Evolutionary conservation across 2,888 invertebrate species (phyloP).

Genomic region (Thalpophila matura): DNA sequence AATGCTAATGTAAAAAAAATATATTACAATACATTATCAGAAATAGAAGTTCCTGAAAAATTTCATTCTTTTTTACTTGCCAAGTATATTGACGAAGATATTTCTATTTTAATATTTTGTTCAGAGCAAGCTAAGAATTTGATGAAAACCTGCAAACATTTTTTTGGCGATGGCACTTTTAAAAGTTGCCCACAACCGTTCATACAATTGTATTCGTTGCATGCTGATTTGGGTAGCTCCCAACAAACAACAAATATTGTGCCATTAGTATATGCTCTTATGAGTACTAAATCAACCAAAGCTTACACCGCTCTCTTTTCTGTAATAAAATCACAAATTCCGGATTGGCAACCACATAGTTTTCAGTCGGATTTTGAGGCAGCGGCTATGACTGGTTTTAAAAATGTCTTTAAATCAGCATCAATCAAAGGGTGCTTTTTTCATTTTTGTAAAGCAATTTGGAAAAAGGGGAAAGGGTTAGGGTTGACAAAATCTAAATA

Average conservation of each 20-base stretch:
- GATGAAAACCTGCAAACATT: slow-evolving; percentile 21
- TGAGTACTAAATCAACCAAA: slow-evolving; percentile 23
- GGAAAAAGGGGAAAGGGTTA: slow-evolving; percentile 33
- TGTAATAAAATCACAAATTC: slow-evolving; percentile 32
- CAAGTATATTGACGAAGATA: slow-evolving; percentile 21
- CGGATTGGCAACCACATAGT: slow-evolving; percentile 32
- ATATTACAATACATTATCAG: slow-evolving; percentile 31
- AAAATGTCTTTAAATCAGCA: slow-evolving; percentile 35
- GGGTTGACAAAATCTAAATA: slow-evolving; percentile 26
- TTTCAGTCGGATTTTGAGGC: slow-evolving; percentile 34
- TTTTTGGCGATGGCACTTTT: slow-evolving; percentile 28
- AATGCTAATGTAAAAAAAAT: slow-evolving; percentile 29
- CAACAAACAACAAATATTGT: slow-evolving; percentile 14
- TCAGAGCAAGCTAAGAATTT: slow-evolving; percentile 21
- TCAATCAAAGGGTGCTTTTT: slow-evolving; percentile 36
- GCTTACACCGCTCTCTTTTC: slow-evolving; percentile 30
- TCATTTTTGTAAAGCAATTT: slow-evolving; percentile 30
- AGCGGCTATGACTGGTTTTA: slow-evolving; percentile 28
- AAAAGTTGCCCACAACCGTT: slow-evolving; percentile 31
- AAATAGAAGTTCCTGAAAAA: slow-evolving; percentile 30
- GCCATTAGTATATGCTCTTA: slow-evolving; percentile 27
- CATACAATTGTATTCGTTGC: slow-evolving; percentile 28
- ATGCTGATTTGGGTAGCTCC: slow-evolving; percentile 19
- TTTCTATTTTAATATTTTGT: slow-evolving; percentile 28
- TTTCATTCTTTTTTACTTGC: slow-evolving; percentile 32